Evolutionary conservation across 2,113 vertebrate genomes (phyloP).

Genomic region (Eulemur macaco): DNA sequence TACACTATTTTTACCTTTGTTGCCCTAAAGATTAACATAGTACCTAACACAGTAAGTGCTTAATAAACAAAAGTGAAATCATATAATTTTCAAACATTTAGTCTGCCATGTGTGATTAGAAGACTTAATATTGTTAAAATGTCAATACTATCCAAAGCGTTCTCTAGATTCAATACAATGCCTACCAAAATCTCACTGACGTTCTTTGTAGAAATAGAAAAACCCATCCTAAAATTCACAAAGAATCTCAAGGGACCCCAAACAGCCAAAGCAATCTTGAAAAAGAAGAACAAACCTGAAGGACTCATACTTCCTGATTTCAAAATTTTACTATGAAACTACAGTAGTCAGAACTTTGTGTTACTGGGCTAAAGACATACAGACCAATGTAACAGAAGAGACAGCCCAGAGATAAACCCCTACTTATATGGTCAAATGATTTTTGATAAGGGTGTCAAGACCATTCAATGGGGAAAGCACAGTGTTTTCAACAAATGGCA

Average conservation of each 20-base stretch:
- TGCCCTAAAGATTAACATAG: not conserved
- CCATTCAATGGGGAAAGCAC: not conserved
- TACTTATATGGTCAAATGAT: not conserved
- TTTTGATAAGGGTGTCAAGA: not conserved
- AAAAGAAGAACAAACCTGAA: not conserved
- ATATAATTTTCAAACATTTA: slow-evolving; percentile 45
- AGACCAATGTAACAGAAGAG: not conserved
- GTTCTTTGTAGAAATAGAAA: slow-evolving; percentile 13
- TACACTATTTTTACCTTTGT: not conserved
- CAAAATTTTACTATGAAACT: not conserved
- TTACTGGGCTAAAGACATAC: not conserved
- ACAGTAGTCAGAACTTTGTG: not conserved
- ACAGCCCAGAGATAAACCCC: not conserved
- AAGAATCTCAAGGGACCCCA: not conserved
- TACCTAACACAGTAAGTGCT: slow-evolving; percentile 2
- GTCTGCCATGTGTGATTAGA: not conserved
- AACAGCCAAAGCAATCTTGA: not conserved
- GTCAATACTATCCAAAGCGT: not conserved
- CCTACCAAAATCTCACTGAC: not conserved
- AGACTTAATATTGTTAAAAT: not conserved
- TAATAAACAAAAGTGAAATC: slow-evolving; percentile 46
- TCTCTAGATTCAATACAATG: not conserved
- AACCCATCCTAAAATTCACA: not conserved
- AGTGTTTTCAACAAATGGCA: not conserved
- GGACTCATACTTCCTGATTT: not conserved